phyloP scores from a whole-genome alignment of 2,797 vertebrate genomes.

The Adrianichthys oophorus region DNA sequence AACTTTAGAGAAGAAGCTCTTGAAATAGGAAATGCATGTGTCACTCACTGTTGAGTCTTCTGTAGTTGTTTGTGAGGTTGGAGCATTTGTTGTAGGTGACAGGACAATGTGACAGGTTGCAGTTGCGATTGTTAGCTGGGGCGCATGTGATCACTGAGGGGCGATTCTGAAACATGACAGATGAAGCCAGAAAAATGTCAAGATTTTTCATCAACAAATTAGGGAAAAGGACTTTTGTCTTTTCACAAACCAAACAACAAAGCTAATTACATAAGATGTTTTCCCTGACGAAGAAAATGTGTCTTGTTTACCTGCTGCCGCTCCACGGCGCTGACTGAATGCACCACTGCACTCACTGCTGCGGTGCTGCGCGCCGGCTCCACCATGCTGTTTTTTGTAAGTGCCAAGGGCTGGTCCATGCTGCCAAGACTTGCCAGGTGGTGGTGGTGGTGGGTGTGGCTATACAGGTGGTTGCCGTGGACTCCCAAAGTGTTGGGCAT shows the following conservation, averaged over 20 bases:
- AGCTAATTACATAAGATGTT: slow-evolving; percentile 21
- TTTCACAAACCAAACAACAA: slow-evolving; percentile 5
- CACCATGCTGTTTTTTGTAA: slow-evolving; percentile 93
- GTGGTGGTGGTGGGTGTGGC: slow-evolving; percentile 58
- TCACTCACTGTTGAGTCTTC: slow-evolving; percentile 89
- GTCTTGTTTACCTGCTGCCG: slow-evolving; percentile 88
- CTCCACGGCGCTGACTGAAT: slow-evolving; percentile 81
- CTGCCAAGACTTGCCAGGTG: slow-evolving; percentile 85
- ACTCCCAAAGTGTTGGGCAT: slow-evolving; percentile 82
- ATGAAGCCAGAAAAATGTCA: neutral
- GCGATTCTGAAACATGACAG: slow-evolving; percentile 84
- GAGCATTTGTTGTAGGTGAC: slow-evolving; percentile 89
- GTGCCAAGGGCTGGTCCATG: slow-evolving; percentile 96
- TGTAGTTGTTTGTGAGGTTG: slow-evolving; percentile 81
- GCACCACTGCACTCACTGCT: slow-evolving; percentile 54
- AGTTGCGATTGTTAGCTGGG: slow-evolving; percentile 93
- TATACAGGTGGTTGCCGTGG: slow-evolving; percentile 85
- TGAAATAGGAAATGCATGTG: slow-evolving; percentile 2
- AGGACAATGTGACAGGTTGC: slow-evolving; percentile 95
- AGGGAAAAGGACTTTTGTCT: slow-evolving; percentile 20
- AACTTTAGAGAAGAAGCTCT: neutral
- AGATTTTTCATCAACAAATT: neutral
- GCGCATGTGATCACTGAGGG: slow-evolving; percentile 97
- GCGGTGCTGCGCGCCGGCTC: slow-evolving; percentile 75
- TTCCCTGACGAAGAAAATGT: neutral